These are phyloP conservation scores for Eulithis testata DNA, from an alignment of 2,888 invertebrate genomes.

Conservation along the genomic window DNA sequence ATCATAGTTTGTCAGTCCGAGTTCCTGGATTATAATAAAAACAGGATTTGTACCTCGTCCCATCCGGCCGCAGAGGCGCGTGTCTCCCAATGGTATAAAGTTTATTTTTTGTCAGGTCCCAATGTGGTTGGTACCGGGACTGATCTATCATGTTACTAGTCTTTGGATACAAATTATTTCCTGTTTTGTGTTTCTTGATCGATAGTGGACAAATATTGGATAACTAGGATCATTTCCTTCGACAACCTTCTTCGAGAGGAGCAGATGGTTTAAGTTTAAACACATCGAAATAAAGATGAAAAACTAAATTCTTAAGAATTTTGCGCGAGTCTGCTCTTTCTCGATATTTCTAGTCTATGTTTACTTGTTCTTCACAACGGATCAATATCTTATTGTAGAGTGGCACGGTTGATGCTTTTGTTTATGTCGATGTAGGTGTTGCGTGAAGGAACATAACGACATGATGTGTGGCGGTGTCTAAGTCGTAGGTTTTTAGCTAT, in stretches of 20 bases:
- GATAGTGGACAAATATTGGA: conserved; percentile 29
- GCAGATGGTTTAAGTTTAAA: background rate
- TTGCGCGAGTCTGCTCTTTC: too few relatives aligned
- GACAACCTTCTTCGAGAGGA: background rate
- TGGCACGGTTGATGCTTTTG: too few relatives aligned
- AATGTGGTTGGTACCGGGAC: conserved; percentile 43
- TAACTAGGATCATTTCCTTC: conserved; percentile 27
- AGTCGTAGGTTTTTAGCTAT: too few relatives aligned
- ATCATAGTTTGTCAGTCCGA: conserved; percentile 17
- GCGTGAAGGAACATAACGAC: too few relatives aligned
- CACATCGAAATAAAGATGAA: too few relatives aligned
- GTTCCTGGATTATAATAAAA: conserved; percentile 25
- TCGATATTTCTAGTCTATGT: too few relatives aligned
- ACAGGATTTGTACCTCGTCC: conserved; percentile 36
- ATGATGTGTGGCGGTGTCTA: too few relatives aligned
- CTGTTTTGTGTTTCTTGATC: conserved; percentile 24
- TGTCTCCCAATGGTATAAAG: conserved; percentile 52
- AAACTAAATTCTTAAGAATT: too few relatives aligned
- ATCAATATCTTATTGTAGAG: too few relatives aligned
- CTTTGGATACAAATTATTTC: conserved; percentile 34
- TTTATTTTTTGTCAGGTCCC: conserved; percentile 33
- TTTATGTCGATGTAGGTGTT: too few relatives aligned
- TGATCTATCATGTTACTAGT: conserved; percentile 41
- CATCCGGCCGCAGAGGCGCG: conserved; percentile 55
- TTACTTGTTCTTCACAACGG: too few relatives aligned